These are phyloP conservation scores for Resseliella maxima DNA, from an alignment of 2,888 invertebrate genomes.

Conservation along the genomic window DNA sequence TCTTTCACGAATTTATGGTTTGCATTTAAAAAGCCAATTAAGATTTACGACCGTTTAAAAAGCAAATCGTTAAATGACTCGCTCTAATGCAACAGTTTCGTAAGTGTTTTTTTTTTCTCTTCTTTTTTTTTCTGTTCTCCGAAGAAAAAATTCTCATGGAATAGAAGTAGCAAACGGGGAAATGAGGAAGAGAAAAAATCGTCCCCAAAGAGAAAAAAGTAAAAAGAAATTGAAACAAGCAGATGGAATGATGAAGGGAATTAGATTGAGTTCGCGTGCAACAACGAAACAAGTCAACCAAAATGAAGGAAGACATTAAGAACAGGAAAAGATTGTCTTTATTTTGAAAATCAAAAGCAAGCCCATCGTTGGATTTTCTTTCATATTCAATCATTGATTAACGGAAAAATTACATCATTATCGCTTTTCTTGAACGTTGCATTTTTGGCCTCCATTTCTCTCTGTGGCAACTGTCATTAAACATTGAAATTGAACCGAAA, in stretches of 20 bases:
- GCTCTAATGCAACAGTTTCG: slow-evolving; percentile 47
- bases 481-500: neutral
- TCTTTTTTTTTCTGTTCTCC: neutral
- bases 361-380: neutral
- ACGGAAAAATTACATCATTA: slow-evolving; percentile 42
- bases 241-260: neutral
- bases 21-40: slow-evolving; percentile 49
- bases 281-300: neutral
- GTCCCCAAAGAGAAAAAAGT: no score
- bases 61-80: slow-evolving; percentile 36
- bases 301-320: slow-evolving; percentile 36
- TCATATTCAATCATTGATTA: neutral
- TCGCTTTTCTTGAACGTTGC: neutral
- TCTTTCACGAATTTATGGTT: neutral
- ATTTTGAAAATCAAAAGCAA: neutral
- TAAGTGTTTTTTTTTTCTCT: neutral
- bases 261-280: slow-evolving; percentile 17
- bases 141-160: neutral
- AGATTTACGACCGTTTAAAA: slow-evolving; percentile 42
- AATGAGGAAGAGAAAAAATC: slow-evolving; percentile 1
- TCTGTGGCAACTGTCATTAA: neutral
- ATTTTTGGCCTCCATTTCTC: neutral
- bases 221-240: no score
- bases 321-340: slow-evolving; percentile 47
- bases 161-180: neutral